phyloP scores from a whole-genome alignment of 1,140 invertebrate species.

The Samia ricini region DNA sequence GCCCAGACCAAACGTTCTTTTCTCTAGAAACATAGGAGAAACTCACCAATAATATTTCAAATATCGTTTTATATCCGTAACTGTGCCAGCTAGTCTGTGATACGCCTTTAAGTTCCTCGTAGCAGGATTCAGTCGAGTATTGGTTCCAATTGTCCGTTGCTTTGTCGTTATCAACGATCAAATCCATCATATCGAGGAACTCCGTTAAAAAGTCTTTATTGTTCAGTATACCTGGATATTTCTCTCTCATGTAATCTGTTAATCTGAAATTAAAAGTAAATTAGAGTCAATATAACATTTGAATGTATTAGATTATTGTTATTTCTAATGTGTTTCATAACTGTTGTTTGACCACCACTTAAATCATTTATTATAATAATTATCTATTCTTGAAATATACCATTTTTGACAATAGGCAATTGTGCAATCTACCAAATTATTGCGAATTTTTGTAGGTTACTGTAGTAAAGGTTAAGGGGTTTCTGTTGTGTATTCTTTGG shows the following conservation, averaged over 20 bases:
- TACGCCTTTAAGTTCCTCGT: conserved; percentile 15
- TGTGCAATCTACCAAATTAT: too few relatives aligned
- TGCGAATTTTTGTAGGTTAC: too few relatives aligned
- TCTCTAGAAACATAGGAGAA: neutral
- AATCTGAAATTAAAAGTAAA: conserved; percentile 30
- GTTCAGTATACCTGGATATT: conserved; percentile 11
- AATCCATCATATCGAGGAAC: conserved; percentile 16
- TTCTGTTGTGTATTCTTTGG: too few relatives aligned
- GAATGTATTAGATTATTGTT: too few relatives aligned
- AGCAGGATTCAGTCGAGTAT: conserved; percentile 10
- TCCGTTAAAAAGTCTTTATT: conserved; percentile 16
- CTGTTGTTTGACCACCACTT: too few relatives aligned
- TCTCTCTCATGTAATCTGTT: conserved; percentile 27
- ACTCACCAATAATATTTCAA: conserved; percentile 22
- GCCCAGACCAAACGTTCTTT: too few relatives aligned
- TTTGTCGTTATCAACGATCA: conserved; percentile 18
- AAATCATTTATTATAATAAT: too few relatives aligned
- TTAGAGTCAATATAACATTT: too few relatives aligned
- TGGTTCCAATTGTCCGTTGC: conserved; percentile 22
- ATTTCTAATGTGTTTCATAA: too few relatives aligned
- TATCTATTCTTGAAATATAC: too few relatives aligned
- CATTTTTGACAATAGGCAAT: too few relatives aligned
- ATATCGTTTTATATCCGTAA: conserved; percentile 20
- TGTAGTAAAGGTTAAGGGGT: too few relatives aligned
- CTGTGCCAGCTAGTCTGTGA: conserved; percentile 21